phyloP scores from a whole-genome alignment of 2,113 vertebrate species.

The Rhynchomys soricoides region DNA sequence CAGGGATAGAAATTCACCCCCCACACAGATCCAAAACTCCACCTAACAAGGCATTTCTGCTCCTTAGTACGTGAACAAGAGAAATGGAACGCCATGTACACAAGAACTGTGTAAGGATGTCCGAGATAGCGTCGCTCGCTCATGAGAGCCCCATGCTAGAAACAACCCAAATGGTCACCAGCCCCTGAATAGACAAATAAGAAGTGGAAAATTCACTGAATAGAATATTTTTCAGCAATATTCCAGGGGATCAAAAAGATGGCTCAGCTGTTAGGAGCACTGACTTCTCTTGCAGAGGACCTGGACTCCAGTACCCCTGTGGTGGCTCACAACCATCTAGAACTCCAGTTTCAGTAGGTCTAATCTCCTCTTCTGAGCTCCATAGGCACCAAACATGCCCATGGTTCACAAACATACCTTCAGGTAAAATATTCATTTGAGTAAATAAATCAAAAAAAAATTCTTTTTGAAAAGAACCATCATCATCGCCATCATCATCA shows the following conservation, averaged over 20 bases:
- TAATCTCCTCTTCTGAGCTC: neutral
- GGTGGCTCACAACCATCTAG: neutral
- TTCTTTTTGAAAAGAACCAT: neutral
- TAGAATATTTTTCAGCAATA: neutral
- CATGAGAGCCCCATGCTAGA: rapidly evolving
- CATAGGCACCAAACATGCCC: neutral
- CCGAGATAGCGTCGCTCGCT: neutral
- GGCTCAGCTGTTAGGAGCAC: neutral
- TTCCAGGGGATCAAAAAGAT: neutral
- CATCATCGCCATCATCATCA: neutral
- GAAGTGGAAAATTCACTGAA: neutral
- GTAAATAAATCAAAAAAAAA: neutral
- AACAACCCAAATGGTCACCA: neutral
- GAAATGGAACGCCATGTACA: neutral
- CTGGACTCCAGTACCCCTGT: neutral
- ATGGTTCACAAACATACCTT: neutral
- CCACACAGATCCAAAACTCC: neutral
- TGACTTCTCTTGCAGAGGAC: neutral
- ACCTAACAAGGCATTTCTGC: neutral
- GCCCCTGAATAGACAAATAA: neutral
- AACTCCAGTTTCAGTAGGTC: neutral
- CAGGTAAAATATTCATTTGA: neutral
- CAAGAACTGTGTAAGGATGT: neutral
- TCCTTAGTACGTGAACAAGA: rapidly evolving
- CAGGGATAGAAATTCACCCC: neutral